Conservation (phyloP, 2,888 invertebrate species). For the Drosophila buzzatii region DNA sequence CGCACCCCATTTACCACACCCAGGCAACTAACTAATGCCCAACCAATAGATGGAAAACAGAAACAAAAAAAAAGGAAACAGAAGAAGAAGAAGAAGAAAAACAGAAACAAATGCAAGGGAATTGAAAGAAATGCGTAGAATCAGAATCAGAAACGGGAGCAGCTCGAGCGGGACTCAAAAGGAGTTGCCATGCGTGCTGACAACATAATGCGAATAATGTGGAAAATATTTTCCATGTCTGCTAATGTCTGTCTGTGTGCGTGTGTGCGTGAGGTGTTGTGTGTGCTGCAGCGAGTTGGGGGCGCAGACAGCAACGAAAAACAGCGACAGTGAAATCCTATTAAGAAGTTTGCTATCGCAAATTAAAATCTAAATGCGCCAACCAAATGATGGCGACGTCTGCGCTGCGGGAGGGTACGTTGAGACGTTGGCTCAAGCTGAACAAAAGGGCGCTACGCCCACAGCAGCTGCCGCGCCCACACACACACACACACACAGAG, state of each 20-base stretch:
- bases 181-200: conserved; percentile 62
- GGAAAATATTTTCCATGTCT: conserved; percentile 69
- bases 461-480: conserved; percentile 37
- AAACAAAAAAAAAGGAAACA: background rate
- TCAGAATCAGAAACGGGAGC: background rate
- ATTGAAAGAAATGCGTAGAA: conserved; percentile 34
- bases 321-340: conserved; percentile 77
- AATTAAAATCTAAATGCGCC: conserved; percentile 81
- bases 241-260: conserved; percentile 45
- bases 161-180: conserved; percentile 24
- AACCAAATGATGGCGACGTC: conserved; percentile 74
- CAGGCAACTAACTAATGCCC: conserved; percentile 29
- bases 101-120: conserved; percentile 42
- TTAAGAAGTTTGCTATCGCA: conserved; percentile 81
- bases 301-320: conserved; percentile 18
- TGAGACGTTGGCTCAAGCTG: conserved; percentile 22
- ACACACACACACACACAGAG: background rate
- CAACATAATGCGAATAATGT: conserved; percentile 72
- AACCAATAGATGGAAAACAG: conserved; percentile 16
- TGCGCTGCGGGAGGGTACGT: conserved; percentile 42
- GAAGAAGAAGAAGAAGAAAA: background rate
- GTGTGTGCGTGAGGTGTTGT: conserved; percentile 27
- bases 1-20: conserved; percentile 43
- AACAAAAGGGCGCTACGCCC: conserved; percentile 46
- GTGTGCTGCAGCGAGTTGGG: background rate